Conservation (phyloP, 2,113 vertebrate species). For the Aleadryas rufinucha region DNA sequence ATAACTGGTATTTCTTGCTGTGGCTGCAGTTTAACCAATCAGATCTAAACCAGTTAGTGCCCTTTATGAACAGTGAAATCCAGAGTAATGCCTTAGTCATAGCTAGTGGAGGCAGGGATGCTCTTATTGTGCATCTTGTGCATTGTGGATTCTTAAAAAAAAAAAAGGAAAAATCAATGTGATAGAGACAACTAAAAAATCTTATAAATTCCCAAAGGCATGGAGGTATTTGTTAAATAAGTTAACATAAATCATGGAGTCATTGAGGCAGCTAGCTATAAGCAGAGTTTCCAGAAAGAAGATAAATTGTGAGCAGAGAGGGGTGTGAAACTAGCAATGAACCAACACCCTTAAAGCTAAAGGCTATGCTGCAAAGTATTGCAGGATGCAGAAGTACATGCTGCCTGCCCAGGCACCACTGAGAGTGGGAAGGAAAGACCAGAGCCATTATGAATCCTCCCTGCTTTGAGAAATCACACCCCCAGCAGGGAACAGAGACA, state of each 20-base stretch:
- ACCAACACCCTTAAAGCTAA: not conserved
- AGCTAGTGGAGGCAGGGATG: not conserved
- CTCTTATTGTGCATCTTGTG: no score
- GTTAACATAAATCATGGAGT: not conserved
- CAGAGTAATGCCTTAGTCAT: not conserved
- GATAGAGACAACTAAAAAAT: not conserved
- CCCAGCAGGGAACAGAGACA: not conserved
- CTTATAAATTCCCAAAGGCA: not conserved
- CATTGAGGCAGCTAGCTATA: not conserved
- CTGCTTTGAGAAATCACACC: not conserved
- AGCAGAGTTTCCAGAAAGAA: not conserved
- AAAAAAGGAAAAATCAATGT: not conserved
- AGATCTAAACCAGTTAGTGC: not conserved
- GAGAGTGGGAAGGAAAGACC: not conserved
- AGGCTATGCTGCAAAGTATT: not conserved
- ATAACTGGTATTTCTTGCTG: not conserved
- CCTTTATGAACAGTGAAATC: not conserved
- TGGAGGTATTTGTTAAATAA: not conserved
- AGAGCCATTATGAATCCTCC: not conserved
- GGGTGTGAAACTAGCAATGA: not conserved
- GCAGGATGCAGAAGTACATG: not conserved
- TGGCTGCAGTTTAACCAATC: not conserved
- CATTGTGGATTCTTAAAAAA: not conserved
- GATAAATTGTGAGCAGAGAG: not conserved
- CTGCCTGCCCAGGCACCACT: not conserved